Evolutionary conservation across 2,888 invertebrate genomes (phyloP).

Genomic region (Leptogaster cylindrica): DNA sequence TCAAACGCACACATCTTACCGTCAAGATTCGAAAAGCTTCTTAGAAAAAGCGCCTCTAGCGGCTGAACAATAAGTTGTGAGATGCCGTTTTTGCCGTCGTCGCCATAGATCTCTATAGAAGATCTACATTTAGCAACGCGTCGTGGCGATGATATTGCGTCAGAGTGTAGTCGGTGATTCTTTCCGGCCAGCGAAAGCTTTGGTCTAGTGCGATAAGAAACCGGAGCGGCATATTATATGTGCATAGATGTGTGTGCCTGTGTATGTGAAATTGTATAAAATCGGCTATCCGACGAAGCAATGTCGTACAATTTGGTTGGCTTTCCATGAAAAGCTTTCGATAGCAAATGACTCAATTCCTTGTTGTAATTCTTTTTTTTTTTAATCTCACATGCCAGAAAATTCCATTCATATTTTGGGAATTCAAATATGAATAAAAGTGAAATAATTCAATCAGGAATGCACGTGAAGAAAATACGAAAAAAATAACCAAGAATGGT

Average conservation of each 20-base stretch:
- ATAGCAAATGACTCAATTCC: slow-evolving; percentile 29
- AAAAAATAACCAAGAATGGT: no score
- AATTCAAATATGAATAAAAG: not conserved
- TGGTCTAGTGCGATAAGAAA: not conserved
- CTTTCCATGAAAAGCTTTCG: slow-evolving; percentile 24
- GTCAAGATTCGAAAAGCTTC: not conserved
- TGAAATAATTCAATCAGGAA: no score
- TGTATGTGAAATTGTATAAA: not conserved
- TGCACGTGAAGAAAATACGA: no score
- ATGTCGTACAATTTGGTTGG: not conserved
- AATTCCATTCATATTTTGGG: slow-evolving; percentile 22
- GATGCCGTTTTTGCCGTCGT: no score
- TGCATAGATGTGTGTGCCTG: not conserved
- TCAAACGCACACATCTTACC: not conserved
- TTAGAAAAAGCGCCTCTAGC: slow-evolving; percentile 18
- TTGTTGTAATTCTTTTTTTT: no score
- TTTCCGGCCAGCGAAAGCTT: no score
- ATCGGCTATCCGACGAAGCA: not conserved
- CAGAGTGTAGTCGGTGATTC: no score
- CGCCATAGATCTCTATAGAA: no score
- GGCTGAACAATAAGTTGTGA: no score
- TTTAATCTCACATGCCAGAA: no score
- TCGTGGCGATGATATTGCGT: no score
- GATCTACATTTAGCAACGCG: no score
- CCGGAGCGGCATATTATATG: not conserved